These are phyloP conservation scores for Cacatua alba DNA, from an alignment of 2,113 vertebrate species.

Conservation along the genomic window DNA sequence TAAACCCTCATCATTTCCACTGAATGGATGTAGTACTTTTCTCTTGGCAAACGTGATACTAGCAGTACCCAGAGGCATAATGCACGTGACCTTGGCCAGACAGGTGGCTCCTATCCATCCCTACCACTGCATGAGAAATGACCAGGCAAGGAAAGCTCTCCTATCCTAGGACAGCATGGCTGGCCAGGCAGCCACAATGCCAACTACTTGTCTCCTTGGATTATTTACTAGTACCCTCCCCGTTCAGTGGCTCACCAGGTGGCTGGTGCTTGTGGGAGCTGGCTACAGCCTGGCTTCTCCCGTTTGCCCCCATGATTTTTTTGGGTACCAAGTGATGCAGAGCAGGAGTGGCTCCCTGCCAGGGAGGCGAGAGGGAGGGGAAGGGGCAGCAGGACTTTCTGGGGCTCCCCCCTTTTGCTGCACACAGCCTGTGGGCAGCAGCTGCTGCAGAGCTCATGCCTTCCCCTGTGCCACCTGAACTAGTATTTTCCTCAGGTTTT, in stretches of 20 bases:
- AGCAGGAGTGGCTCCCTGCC: background rate
- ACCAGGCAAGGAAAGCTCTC: background rate
- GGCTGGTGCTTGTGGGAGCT: background rate
- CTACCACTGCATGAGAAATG: background rate
- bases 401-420: rapidly evolving
- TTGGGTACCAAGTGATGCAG: background rate
- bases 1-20: constrained; percentile 10
- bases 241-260: background rate
- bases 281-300: background rate
- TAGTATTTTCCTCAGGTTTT: background rate
- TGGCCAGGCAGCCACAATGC: background rate
- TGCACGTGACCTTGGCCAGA: background rate
- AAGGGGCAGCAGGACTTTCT: rapidly evolving
- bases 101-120: background rate
- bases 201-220: background rate
- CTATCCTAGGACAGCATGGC: background rate
- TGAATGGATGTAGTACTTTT: background rate
- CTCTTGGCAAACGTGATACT: background rate
- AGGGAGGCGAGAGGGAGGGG: background rate
- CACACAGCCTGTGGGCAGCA: rapidly evolving
- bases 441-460: background rate
- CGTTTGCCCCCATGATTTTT: background rate
- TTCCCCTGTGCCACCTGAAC: background rate
- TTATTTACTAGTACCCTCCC: background rate
- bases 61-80: rapidly evolving